Evolutionary conservation across 2,113 vertebrate genomes (phyloP).

Genomic region (Elanus axillaris): DNA sequence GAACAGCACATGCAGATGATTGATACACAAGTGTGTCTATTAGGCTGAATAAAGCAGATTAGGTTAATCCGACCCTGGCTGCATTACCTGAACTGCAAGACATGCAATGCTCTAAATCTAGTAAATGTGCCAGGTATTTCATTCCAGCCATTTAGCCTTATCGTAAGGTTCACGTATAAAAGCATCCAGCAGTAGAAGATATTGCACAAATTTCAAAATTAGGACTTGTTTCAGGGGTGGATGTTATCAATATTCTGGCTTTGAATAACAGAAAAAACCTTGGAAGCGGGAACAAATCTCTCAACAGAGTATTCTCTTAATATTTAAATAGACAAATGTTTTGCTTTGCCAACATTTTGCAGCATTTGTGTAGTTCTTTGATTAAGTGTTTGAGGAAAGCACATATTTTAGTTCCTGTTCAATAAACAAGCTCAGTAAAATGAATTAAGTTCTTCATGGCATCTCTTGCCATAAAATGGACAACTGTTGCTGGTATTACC

Average conservation of each 20-base stretch:
- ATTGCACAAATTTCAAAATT: background rate
- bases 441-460: background rate
- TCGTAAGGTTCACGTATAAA: background rate
- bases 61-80: background rate
- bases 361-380: background rate
- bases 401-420: background rate
- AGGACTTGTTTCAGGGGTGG: background rate
- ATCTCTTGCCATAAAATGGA: background rate
- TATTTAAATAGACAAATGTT: background rate
- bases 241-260: background rate
- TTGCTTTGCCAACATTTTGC: background rate
- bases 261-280: background rate
- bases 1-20: background rate
- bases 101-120: background rate
- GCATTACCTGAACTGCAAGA: background rate
- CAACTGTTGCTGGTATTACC: background rate
- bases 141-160: background rate
- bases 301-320: background rate
- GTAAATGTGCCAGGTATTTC: background rate
- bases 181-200: background rate
- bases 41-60: background rate
- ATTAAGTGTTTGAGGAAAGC: conserved; percentile 9
- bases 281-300: background rate
- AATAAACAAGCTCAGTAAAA: background rate
- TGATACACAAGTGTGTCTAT: background rate